phyloP scores from a whole-genome alignment of 2,888 invertebrate genomes.

The Drosophila mulleri region DNA sequence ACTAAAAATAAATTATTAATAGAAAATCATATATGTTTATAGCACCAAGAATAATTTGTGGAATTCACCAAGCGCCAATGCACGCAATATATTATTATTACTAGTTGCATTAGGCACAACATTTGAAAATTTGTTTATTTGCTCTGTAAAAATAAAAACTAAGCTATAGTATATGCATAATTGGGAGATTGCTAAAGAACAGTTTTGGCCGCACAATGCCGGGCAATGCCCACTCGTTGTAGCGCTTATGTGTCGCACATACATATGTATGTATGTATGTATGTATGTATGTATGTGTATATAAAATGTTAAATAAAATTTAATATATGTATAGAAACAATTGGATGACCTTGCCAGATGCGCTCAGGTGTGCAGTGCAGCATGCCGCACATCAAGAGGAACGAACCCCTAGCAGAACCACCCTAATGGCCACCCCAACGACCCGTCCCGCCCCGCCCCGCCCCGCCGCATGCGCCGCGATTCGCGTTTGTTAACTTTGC shows the following conservation, averaged over 20 bases:
- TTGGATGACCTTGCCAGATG: constrained; percentile 37
- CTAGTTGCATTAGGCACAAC: no score
- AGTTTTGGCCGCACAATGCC: background rate
- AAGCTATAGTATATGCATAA: background rate
- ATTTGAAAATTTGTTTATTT: no score
- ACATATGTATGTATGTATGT: no score
- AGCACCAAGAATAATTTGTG: no score
- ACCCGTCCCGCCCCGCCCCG: background rate
- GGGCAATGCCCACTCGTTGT: background rate
- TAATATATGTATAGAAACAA: constrained; percentile 5
- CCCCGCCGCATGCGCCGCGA: background rate
- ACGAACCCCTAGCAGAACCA: constrained; percentile 5
- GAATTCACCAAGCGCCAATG: no score
- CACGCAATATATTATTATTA: no score
- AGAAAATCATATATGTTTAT: no score
- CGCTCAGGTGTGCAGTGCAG: constrained; percentile 40
- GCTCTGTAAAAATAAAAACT: no score
- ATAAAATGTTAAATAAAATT: background rate
- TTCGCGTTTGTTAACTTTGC: constrained; percentile 46
- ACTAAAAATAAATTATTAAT: no score
- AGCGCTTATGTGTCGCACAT: no score
- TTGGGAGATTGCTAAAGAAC: background rate
- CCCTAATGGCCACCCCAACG: background rate
- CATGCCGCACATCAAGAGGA: constrained; percentile 13
- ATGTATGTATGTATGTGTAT: no score